phyloP scores from a whole-genome alignment of 53 echinoderm and acorn worm species.

The Crossaster papposus region DNA sequence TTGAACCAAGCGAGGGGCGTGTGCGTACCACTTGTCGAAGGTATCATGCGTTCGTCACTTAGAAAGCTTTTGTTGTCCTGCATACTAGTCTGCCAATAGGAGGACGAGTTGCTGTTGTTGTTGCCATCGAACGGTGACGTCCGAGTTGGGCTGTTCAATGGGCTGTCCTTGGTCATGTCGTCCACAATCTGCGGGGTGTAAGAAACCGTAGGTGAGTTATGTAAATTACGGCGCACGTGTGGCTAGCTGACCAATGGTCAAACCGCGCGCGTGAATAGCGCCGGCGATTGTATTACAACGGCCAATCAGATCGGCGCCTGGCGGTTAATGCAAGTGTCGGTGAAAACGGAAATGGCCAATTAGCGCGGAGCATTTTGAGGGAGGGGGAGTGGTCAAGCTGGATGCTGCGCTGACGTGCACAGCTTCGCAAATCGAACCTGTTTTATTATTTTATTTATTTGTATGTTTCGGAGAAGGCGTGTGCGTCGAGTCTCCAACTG shows the following conservation, averaged over 20 bases:
- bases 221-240: neutral
- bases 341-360: constrained; percentile 38
- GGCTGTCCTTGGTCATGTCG: constrained; percentile 72
- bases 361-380: neutral
- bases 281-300: neutral
- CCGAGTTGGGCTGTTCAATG: constrained; percentile 59
- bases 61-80: constrained; percentile 59
- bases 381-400: neutral
- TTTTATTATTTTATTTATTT: neutral
- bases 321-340: constrained; percentile 9
- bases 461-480: constrained; percentile 21
- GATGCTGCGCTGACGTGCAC: neutral
- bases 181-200: constrained; percentile 71
- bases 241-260: constrained; percentile 34
- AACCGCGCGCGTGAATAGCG: neutral
- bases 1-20: constrained; percentile 1
- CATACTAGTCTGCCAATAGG: constrained; percentile 55
- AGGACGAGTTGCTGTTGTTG: constrained; percentile 53
- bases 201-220: constrained; percentile 44
- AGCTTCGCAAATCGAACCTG: neutral
- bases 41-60: constrained; percentile 51
- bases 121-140: constrained; percentile 64
- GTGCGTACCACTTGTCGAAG: constrained; percentile 49
- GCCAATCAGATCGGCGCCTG: constrained; percentile 10
- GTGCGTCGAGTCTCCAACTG: constrained; percentile 17